Conservation (phyloP, 2,888 invertebrate genomes). For the Macrophya annulata region DNA sequence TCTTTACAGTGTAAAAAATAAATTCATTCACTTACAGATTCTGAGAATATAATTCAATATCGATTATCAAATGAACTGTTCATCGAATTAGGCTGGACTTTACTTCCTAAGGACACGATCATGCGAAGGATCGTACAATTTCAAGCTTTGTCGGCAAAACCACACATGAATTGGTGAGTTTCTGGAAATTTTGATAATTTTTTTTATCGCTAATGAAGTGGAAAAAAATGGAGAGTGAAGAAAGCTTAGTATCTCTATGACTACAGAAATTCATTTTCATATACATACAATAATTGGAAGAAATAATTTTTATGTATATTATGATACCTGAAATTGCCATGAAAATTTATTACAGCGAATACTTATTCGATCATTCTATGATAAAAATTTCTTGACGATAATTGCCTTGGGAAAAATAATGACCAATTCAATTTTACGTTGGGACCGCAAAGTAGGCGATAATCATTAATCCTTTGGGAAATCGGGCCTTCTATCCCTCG, state of each 20-base stretch:
- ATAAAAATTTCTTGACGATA: not conserved
- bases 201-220: not conserved
- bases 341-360: not conserved
- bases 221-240: not conserved
- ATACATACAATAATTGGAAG: not conserved
- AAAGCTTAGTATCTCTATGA: not conserved
- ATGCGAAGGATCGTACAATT: constrained; percentile 64
- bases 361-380: not conserved
- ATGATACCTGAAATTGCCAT: too few species aligned
- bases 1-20: not conserved
- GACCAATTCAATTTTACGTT: not conserved
- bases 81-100: constrained; percentile 69
- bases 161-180: constrained; percentile 50
- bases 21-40: constrained; percentile 58
- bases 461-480: not conserved
- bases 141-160: constrained; percentile 46
- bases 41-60: constrained; percentile 70
- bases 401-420: not conserved
- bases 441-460: not conserved
- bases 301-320: not conserved
- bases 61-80: constrained; percentile 72
- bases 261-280: not conserved
- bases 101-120: constrained; percentile 66
- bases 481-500: not conserved
- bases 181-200: not conserved